These are phyloP conservation scores for Bombus superbus DNA, from an alignment of 1,140 invertebrate species.

Conservation along the genomic window DNA sequence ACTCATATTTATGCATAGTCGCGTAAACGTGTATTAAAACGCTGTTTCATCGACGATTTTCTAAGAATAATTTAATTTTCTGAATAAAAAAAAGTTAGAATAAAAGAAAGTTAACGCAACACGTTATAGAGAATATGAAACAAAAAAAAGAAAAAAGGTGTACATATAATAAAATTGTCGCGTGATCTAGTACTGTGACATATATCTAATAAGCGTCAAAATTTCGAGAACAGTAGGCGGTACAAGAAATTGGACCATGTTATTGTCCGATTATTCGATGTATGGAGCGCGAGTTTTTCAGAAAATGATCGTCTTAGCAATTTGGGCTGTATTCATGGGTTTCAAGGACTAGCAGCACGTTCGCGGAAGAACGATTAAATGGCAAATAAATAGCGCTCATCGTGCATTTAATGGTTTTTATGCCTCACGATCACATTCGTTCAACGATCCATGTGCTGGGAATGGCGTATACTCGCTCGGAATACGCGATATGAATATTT, in stretches of 20 bases:
- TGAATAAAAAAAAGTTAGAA: not conserved
- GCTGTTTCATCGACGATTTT: not conserved
- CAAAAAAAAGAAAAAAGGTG: not conserved
- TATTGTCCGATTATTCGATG: not conserved
- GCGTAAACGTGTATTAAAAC: not conserved
- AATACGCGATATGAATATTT: conserved; percentile 69
- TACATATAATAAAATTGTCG: too few species aligned
- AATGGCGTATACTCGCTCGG: conserved; percentile 36
- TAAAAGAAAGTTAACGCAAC: not conserved
- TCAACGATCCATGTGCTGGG: conserved; percentile 53
- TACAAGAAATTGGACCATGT: not conserved
- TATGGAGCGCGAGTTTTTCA: not conserved
- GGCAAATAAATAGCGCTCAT: conserved; percentile 62
- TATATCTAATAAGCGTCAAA: not conserved
- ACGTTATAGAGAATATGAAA: not conserved
- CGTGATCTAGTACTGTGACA: too few species aligned
- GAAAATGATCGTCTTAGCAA: conserved; percentile 9
- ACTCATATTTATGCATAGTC: not conserved
- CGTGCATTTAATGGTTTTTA: conserved; percentile 60
- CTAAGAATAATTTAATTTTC: not conserved
- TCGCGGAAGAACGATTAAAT: conserved; percentile 58
- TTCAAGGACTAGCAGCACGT: conserved; percentile 34
- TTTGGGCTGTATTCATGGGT: conserved; percentile 1
- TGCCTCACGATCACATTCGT: conserved; percentile 59
- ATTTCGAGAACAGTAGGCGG: not conserved